Evolutionary conservation across 2,113 vertebrate genomes (phyloP), one percentile per base, ranked within the genome.

Genomic region (Platysteira castanea): DNA sequence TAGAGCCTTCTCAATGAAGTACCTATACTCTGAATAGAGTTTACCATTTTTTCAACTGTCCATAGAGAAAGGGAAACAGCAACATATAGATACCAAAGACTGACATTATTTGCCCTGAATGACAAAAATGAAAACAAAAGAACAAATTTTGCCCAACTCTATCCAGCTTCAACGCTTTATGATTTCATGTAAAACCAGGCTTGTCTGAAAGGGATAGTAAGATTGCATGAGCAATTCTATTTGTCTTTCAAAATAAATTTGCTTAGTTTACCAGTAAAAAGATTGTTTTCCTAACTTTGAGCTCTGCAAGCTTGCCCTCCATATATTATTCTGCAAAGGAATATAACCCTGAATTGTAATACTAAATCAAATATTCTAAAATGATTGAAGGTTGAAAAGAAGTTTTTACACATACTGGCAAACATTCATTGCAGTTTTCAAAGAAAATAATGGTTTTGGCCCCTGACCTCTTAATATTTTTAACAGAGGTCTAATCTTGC

Each of bases 281-380:
- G 69, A 61, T 76, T 91, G 89, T 95, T 96, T 96, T 94, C 78
- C 91, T 95, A 93, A 94, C 95, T 97, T 85, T 92, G 85, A 90
- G 95, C 67, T 93, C 77, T 77, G 63, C 41, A 87, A 87, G 64
- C 8, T 22, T 91, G 79, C 83, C 85, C 63, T 90, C n/a, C 89
- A 96, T 96, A 94, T 95, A 94, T 93, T 96, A 94, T 75, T 87
- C 63, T 74, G 53, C 76, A 93, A 84, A 87, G 57, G 54, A 97
- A 87, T 89, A n/a, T n/a, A n/a, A n/a, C n/a, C n/a, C n/a, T n/a
- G n/a, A n/a, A 96, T 94, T 96, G 96, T 93, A 93, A 73, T 57
- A 87, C 39, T 93, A 96, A 97, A 95, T 97, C 91, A 96, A 84
- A 77, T 88, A 96, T 63, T 64, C 69, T 77, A 93, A 92, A 94